Evolutionary conservation across 2,888 invertebrate genomes (phyloP).

Genomic region (Odontomyia ornata): DNA sequence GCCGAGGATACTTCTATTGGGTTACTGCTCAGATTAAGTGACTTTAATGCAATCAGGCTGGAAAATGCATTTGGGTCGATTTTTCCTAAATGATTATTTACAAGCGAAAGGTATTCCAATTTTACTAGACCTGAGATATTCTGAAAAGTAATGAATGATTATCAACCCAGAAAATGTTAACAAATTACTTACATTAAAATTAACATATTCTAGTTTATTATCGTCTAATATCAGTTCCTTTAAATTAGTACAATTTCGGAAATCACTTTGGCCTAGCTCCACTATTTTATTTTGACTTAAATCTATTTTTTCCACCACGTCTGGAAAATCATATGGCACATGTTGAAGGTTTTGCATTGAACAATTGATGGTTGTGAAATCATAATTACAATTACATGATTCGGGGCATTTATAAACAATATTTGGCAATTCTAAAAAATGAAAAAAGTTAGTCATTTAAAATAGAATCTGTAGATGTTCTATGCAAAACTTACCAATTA

Average conservation of each 20-base stretch:
- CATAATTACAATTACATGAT: constrained; percentile 58
- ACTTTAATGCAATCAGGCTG: constrained; percentile 57
- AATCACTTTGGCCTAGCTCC: constrained; percentile 57
- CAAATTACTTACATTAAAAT: constrained; percentile 58
- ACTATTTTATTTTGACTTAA: constrained; percentile 61
- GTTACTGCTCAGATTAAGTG: constrained; percentile 62
- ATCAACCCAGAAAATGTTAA: too few relatives aligned
- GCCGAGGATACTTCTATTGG: constrained; percentile 56
- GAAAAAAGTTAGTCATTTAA: neutral
- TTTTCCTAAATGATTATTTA: constrained; percentile 59
- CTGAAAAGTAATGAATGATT: constrained; percentile 55
- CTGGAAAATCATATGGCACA: constrained; percentile 64
- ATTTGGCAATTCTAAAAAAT: neutral
- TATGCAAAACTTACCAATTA: neutral
- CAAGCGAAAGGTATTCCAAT: constrained; percentile 59
- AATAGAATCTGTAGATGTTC: neutral
- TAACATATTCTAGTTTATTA: constrained; percentile 57
- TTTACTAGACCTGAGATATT: constrained; percentile 57
- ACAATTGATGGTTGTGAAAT: constrained; percentile 64
- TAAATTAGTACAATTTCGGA: constrained; percentile 57
- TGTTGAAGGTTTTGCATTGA: constrained; percentile 65
- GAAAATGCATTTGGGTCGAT: constrained; percentile 61
- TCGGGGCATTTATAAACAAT: neutral
- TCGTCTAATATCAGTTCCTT: constrained; percentile 59
- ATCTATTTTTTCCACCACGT: constrained; percentile 58